phyloP scores from a whole-genome alignment of 1,140 invertebrate genomes.

The Drosophila willistoni region DNA sequence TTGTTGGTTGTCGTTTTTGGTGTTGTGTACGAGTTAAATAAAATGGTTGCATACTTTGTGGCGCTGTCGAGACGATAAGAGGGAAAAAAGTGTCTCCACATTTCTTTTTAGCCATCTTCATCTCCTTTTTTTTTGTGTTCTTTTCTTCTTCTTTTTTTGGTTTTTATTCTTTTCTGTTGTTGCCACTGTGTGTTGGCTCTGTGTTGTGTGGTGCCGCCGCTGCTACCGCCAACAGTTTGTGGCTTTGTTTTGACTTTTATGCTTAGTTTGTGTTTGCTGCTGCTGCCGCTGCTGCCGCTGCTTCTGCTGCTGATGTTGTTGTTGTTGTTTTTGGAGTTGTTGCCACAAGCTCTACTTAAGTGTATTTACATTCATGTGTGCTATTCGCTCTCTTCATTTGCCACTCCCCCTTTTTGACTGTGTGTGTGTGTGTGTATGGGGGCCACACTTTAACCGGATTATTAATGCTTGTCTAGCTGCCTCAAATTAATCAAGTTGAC shows the following conservation, averaged over 20 bases:
- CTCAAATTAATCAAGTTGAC: constrained; percentile 80
- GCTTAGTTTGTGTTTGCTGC: constrained; percentile 79
- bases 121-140: background rate
- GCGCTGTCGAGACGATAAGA: constrained; percentile 51
- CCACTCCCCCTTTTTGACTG: background rate
- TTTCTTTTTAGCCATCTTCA: background rate
- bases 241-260: constrained; percentile 81
- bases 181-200: background rate
- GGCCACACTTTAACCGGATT: constrained; percentile 77
- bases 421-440: constrained; percentile 34
- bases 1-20: background rate
- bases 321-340: constrained; percentile 14
- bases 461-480: constrained; percentile 79
- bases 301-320: too few species aligned
- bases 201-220: constrained; percentile 2
- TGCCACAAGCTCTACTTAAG: constrained; percentile 77
- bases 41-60: constrained; percentile 64
- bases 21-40: constrained; percentile 34
- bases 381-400: background rate
- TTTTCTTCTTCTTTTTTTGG: too few species aligned
- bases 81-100: constrained; percentile 40
- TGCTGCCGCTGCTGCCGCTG: constrained; percentile 30
- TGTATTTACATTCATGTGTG: constrained; percentile 62
- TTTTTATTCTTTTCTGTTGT: too few species aligned
- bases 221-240: constrained; percentile 65